Evolutionary conservation across 2,888 invertebrate genomes (phyloP), one percentile per base, ranked within the genome.

Genomic region (Tanytarsus gracilentus): DNA sequence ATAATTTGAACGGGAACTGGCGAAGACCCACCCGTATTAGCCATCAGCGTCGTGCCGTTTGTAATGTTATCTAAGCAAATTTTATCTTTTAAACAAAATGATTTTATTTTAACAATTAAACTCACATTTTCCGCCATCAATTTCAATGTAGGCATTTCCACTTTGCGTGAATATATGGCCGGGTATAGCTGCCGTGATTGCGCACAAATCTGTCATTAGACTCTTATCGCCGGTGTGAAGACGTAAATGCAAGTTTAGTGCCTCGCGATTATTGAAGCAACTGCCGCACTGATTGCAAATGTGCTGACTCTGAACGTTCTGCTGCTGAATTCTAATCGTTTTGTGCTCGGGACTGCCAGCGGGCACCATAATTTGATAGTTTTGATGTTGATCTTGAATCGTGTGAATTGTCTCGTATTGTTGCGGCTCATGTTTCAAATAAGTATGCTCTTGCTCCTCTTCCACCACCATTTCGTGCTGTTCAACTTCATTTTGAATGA

Each of bases 211-310:
- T 62, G 86, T 87, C 66, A 88, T 86, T 67, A 87, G 80, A 64
- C 85, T 85, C 69, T 86, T 82, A 72, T 88, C 88, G 63, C 87
- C 88, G 61, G 86, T 83, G 72, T 88, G 88, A 68, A 88, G 77
- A 64, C 88, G 82, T 71, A 86, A 81, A 77, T 88, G 88, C 65
- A 88, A 76, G 49, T 86, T 85, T 62, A 88, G 73, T 66, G 87
- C 88, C 77, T 88, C 88, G 71, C 85, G 79, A 64, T 80, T 82
- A 63, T 80, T 77, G 67, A 83, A 83, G 66, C 79, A 78, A 70
- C 80, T 77, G 63, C 81, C 82, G 67, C 83, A 83, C 70, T 83
- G 81, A 66, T 79, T 16, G 21, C 59, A 59, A n/a, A 50, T 18
- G 21, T 59, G 50, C 29, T 56, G 56, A 40, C 26, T 56, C 29